Evolutionary conservation across 2,797 vertebrate species (phyloP).

Genomic region (Simalia tracyae): DNA sequence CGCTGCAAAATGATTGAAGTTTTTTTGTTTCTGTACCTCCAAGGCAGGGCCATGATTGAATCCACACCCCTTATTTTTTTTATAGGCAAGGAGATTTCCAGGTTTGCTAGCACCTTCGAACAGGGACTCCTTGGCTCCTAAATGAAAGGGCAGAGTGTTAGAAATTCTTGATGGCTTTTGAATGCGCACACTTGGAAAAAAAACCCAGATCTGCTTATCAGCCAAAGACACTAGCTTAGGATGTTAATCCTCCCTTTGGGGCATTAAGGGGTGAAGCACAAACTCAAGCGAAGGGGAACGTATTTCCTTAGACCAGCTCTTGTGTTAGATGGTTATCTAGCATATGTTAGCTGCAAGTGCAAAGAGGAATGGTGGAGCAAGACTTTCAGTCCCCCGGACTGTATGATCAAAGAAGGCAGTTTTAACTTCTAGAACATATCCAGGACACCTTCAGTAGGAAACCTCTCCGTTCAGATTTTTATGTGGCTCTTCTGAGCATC

Average conservation of each 20-base stretch:
- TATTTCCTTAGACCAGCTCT: accelerated
- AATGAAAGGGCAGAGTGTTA: neutral
- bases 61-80: neutral
- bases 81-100: neutral
- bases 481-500: too few relatives aligned
- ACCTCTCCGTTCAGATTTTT: neutral
- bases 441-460: neutral
- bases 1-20: neutral
- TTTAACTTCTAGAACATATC: neutral
- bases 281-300: too few relatives aligned
- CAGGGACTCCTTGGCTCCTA: neutral
- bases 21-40: neutral
- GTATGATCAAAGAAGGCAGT: too few relatives aligned
- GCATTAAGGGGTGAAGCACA: neutral
- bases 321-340: neutral
- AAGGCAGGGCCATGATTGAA: too few relatives aligned
- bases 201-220: neutral
- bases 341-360: accelerated
- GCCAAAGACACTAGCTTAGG: neutral
- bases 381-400: neutral
- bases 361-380: accelerated
- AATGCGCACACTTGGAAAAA: neutral
- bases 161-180: neutral
- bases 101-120: neutral
- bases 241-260: neutral